Evolutionary conservation across 1,140 invertebrate genomes (phyloP), one percentile per base, ranked within the genome.

Genomic region (Cataglyphis hispanica): DNA sequence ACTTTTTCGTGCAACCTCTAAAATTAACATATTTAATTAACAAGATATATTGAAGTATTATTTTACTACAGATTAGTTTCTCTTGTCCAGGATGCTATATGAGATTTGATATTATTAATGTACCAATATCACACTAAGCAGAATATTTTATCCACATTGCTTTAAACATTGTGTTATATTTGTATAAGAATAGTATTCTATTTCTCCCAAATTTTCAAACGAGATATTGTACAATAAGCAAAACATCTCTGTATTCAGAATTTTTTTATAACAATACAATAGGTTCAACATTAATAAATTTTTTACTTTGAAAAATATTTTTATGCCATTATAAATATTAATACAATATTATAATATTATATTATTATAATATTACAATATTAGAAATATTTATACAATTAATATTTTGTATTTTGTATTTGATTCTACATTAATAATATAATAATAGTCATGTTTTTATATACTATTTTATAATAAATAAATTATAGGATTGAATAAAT

Each of bases 221-320:
- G 16, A 61, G 60, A 43, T 13, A 81, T 75, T 58, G 11, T 56
- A 46, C 27, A 31, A 60, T 50, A 27, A 67, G 37, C 66, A 34
- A 31, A 10, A 61, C 60, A 5, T 58, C 34, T 50, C 31, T 43
- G 8, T 19, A 1, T 74, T 87, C 19, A 77, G 25, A 67, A 83
- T 87, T 90, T 91, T 91, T 85, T 91, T 92, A 90, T 89, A 92
- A 92, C 87, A 89, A 90, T 87, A 89, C 64, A 85, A 85, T 87
- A 83, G 60, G 22, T 91, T 91, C 83, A 91, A 90, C 86, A 89
- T 90, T 77, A 91, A 91, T 92, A 93, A 92, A 93, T 92, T 87
- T 90, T 87, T 43, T 43, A 43, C 2, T 3, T 43, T 50, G 16
- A 5, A 50, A 50, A 50, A 50, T 50, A 50, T 50, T 50, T 50